A percentile compares a stretch with the other conserved stretches of the same genome.
These are phyloP conservation scores for Notarius quadriscutis DNA, from an alignment of 2,113 vertebrate species.

Conservation along the genomic window DNA sequence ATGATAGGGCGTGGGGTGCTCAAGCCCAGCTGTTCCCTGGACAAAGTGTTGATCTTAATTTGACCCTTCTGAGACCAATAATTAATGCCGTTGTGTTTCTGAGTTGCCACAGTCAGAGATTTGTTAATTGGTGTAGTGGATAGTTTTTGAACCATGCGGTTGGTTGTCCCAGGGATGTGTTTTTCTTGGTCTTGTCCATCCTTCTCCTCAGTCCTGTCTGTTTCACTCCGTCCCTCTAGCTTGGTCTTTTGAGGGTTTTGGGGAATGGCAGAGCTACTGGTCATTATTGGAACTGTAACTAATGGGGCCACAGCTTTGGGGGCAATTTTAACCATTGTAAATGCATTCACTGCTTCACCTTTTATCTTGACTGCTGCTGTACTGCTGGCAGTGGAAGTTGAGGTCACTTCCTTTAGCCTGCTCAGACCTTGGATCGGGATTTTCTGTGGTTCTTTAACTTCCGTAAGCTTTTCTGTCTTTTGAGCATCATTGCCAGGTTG, in stretches of 20 bases:
- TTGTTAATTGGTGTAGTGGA: constrained; percentile 67
- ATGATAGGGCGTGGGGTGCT: constrained; percentile 62
- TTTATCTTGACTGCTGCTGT: constrained; percentile 71
- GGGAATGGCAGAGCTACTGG: constrained; percentile 61
- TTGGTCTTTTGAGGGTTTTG: constrained; percentile 60
- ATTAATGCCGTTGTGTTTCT: constrained; percentile 75
- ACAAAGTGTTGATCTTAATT: constrained; percentile 77
- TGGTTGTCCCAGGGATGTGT: constrained; percentile 59
- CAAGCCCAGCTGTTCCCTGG: constrained; percentile 74
- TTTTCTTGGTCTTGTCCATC: constrained; percentile 56
- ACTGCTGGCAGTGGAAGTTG: constrained; percentile 58
- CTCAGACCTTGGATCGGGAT: constrained; percentile 60
- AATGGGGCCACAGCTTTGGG: constrained; percentile 62
- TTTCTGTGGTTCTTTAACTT: constrained; percentile 63
- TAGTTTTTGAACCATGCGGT: constrained; percentile 72
- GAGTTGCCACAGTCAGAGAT: constrained; percentile 58
- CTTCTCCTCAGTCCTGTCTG: constrained; percentile 70
- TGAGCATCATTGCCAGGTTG: constrained; percentile 65
- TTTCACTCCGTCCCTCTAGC: constrained; percentile 61
- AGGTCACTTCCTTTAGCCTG: constrained; percentile 66
- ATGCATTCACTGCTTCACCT: constrained; percentile 66
- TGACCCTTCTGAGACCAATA: constrained; percentile 72
- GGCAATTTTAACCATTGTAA: constrained; percentile 71
- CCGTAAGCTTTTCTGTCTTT: constrained; percentile 67
- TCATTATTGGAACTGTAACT: constrained; percentile 62